Evolutionary conservation across 2,888 invertebrate genomes (phyloP), one percentile per base, ranked within the genome.

Genomic region (Microplitis deprimator): DNA sequence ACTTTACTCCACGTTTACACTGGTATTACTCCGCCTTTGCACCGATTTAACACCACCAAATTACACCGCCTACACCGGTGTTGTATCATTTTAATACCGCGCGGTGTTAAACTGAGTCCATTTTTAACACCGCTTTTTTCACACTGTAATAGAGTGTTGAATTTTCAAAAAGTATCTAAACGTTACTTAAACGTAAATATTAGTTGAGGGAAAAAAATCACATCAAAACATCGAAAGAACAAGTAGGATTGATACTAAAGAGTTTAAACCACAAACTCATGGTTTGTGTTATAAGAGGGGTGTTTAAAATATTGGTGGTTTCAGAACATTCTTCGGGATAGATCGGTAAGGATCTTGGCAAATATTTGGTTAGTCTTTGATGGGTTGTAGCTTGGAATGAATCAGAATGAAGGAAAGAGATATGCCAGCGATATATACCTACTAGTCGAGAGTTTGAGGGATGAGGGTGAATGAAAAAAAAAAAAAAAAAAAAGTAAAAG

Each of bases 301-400:
- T 81, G 81, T 84, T 85, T 84, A 84, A 85, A 85, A 83, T 80
- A 79, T 77, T 79, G 82, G 80, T 82, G 82, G 82, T 81, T 82
- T 68, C 67, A 70, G 70, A 73, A 29, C 77, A 74, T 73, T 65
- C 69, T 65, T 50, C n/a, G 62, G 50, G 69, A 70, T 68, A 41
- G 40, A 71, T 64, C 74, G 75, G 76, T 75, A 82, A 85, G 85
- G 85, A 87, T 84, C 85, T 88, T 82, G 84, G 81, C 87, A 89
- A 89, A 89, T 89, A 89, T 89, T 89, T 89, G 87, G 86, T 87
- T 88, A 89, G 87, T 85, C 87, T 85, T 85, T 87, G 87, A 87
- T 87, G 86, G 87, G 86, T 83, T 84, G 80, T 79, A 79, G 79
- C 75, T 64, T 7, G 41, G 40, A 64, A 8, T n/a, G 59, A 76